A percentile compares a stretch with the other conserved stretches of the same genome.
phyloP scores from a whole-genome alignment of 2,113 vertebrate genomes.

The Sinocyclocheilus grahami region DNA sequence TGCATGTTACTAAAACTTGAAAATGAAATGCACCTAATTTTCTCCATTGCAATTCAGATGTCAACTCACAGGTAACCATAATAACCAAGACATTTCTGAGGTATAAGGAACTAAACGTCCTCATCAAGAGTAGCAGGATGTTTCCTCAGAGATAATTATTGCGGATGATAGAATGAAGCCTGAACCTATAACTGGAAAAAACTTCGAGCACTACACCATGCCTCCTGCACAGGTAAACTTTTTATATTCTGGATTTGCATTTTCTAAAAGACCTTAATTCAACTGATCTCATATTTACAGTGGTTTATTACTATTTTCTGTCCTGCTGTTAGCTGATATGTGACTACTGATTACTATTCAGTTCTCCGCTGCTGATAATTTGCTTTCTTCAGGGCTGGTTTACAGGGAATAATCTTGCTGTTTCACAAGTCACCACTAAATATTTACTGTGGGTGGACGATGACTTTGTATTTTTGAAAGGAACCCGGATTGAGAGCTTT shows the following conservation, averaged over 20 bases:
- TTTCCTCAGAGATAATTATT: constrained; percentile 37
- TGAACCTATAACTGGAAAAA: constrained; percentile 15
- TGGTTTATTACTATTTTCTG: background rate
- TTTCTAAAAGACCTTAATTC: too few relatives aligned
- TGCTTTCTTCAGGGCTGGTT: constrained; percentile 75
- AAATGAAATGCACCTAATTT: background rate
- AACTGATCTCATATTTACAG: background rate
- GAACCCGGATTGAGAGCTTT: constrained; percentile 75
- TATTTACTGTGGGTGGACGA: constrained; percentile 83
- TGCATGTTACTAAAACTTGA: too few relatives aligned
- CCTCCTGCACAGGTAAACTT: constrained; percentile 75
- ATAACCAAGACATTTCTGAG: constrained; percentile 43
- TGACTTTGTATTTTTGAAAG: constrained; percentile 74
- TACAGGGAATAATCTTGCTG: constrained; percentile 78
- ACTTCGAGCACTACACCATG: constrained; percentile 69
- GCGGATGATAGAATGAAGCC: constrained; percentile 44
- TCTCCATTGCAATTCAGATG: constrained; percentile 2
- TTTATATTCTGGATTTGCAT: background rate
- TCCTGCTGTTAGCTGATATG: background rate
- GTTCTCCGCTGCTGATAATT: background rate
- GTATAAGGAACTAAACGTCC: constrained; percentile 33
- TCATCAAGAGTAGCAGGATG: constrained; percentile 32
- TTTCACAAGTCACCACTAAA: constrained; percentile 80
- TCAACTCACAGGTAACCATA: constrained; percentile 47
- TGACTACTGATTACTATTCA: background rate